A percentile compares a stretch with the other conserved stretches of the same genome.
Evolutionary conservation across 2,113 vertebrate genomes (phyloP).

Genomic region (Carassius auratus): DNA sequence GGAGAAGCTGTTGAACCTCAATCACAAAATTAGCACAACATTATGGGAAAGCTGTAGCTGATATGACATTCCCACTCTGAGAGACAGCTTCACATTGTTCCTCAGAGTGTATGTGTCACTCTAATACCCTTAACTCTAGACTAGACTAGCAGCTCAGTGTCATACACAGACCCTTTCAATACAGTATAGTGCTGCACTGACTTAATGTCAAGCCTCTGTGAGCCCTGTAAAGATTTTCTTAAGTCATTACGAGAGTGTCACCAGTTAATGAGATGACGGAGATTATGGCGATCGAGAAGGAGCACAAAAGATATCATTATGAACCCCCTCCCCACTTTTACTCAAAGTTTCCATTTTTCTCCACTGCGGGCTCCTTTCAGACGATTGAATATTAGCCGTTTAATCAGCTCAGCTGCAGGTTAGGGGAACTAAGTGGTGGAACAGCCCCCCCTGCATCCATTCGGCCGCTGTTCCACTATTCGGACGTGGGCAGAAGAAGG

Average conservation of each 20-base stretch:
- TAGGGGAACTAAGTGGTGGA: slow-evolving; percentile 83
- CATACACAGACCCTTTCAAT: slow-evolving; percentile 63
- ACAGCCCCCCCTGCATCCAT: slow-evolving; percentile 77
- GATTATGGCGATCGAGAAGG: slow-evolving; percentile 63
- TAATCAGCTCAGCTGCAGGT: slow-evolving; percentile 87
- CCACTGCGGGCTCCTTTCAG: slow-evolving; percentile 55
- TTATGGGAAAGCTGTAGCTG: slow-evolving; percentile 50
- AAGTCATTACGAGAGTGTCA: slow-evolving; percentile 71
- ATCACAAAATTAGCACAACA: slow-evolving; percentile 56
- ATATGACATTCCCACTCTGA: slow-evolving; percentile 62
- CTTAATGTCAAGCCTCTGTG: slow-evolving; percentile 62
- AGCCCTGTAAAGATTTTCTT: slow-evolving; percentile 67
- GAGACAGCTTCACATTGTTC: slow-evolving; percentile 71
- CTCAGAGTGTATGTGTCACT: slow-evolving; percentile 70
- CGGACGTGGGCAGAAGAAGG: slow-evolving; percentile 84
- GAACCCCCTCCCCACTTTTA: slow-evolving; percentile 47
- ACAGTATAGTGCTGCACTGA: slow-evolving; percentile 55
- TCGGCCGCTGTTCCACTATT: slow-evolving; percentile 80
- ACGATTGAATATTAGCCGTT: slow-evolving; percentile 87
- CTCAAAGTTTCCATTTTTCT: slow-evolving; percentile 55
- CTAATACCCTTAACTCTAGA: slow-evolving; percentile 67
- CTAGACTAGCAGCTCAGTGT: slow-evolving; percentile 66
- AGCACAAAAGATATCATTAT: slow-evolving; percentile 64
- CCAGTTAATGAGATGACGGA: slow-evolving; percentile 67
- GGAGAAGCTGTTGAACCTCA: slow-evolving; percentile 48